Evolutionary conservation across 2,888 invertebrate species (phyloP).

Genomic region (Dysmachus trigonus): DNA sequence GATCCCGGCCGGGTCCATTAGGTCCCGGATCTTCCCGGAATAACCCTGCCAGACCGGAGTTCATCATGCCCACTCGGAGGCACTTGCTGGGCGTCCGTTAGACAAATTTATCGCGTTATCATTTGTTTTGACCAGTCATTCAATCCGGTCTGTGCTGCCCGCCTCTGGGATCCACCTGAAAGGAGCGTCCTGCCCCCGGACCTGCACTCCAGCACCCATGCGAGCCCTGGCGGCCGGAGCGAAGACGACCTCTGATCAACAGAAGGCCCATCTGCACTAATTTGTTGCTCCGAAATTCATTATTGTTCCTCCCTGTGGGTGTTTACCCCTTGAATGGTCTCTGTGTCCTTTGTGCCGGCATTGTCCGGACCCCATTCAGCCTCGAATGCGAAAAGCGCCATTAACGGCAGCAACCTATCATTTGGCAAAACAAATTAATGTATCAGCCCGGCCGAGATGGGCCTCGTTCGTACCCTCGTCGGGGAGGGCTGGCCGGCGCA

Average conservation of each 20-base stretch:
- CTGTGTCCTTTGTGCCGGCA: slow-evolving; percentile 42
- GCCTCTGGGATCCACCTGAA: background rate
- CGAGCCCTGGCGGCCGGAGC: background rate
- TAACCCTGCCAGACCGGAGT: background rate
- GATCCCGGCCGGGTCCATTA: background rate
- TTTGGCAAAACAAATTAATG: slow-evolving; percentile 50
- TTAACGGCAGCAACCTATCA: slow-evolving; percentile 49
- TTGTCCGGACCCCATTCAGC: slow-evolving; percentile 44
- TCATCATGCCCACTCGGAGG: slow-evolving; percentile 25
- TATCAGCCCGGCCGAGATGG: slow-evolving; percentile 26
- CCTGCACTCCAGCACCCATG: background rate
- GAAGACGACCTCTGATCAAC: slow-evolving; percentile 27
- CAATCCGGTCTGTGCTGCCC: slow-evolving; percentile 17
- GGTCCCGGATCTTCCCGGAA: background rate
- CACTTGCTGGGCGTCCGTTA: slow-evolving; percentile 39
- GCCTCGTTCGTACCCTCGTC: background rate
- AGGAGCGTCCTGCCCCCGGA: background rate
- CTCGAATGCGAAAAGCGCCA: slow-evolving; percentile 47
- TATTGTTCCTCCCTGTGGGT: slow-evolving; percentile 46
- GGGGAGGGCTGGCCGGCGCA: background rate
- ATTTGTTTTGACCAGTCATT: slow-evolving; percentile 46
- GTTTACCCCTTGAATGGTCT: background rate
- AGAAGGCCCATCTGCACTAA: slow-evolving; percentile 44
- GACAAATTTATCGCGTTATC: slow-evolving; percentile 49
- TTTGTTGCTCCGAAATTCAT: slow-evolving; percentile 49